Evolutionary conservation across 2,113 vertebrate species (phyloP).

Genomic region (Ameiurus melas): DNA sequence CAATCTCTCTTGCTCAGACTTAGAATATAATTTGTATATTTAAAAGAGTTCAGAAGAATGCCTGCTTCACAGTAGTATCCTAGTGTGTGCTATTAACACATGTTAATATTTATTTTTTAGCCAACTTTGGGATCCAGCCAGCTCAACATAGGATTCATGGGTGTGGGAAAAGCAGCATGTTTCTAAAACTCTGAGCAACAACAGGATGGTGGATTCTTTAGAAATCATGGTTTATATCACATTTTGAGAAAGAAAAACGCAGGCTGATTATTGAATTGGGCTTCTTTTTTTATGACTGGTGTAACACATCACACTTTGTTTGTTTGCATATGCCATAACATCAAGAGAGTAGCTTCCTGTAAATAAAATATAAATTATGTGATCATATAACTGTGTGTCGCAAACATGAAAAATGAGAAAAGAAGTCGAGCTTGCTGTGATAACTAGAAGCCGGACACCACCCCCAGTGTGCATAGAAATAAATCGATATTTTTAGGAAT

Average conservation of each 20-base stretch:
- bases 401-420: neutral
- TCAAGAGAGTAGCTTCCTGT: neutral
- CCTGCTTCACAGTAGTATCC: neutral
- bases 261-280: neutral
- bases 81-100: neutral
- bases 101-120: neutral
- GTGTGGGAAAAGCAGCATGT: neutral
- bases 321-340: neutral
- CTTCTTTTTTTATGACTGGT: neutral
- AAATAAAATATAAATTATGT: neutral
- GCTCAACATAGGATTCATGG: neutral
- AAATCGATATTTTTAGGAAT: neutral
- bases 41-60: neutral
- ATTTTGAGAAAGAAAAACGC: neutral
- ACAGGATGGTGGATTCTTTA: neutral
- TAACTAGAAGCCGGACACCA: neutral
- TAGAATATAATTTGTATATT: constrained; percentile 7
- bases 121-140: neutral
- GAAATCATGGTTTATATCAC: neutral
- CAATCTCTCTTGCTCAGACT: neutral
- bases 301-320: neutral
- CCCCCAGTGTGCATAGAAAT: neutral
- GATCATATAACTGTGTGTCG: neutral
- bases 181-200: neutral
- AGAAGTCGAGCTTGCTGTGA: neutral